Evolutionary conservation across 2,888 invertebrate species (phyloP).

Genomic region (Tetanocera ferruginea): DNA sequence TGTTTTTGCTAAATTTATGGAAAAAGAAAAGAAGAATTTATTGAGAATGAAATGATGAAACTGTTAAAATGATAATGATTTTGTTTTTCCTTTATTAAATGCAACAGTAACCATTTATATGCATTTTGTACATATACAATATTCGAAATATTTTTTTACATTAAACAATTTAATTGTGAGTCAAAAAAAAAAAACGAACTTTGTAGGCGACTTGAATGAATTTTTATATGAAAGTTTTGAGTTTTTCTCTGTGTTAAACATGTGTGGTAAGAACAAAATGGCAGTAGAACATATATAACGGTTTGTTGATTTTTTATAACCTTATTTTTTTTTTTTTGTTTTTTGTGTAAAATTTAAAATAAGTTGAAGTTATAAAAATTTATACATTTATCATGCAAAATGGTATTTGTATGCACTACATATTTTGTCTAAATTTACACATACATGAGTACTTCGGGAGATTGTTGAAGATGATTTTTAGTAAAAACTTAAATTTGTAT

Average conservation of each 20-base stretch:
- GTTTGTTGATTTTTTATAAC: background rate
- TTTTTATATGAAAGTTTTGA: background rate
- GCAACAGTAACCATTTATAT: background rate
- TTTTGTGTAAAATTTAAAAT: background rate
- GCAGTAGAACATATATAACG: background rate
- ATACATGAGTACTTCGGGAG: background rate
- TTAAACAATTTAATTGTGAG: background rate
- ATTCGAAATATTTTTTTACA: constrained; percentile 5
- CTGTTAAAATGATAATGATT: constrained; percentile 2
- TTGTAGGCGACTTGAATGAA: background rate
- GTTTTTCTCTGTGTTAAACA: background rate
- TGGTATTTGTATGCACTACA: background rate
- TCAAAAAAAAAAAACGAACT: background rate
- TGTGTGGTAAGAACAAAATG: constrained; percentile 12
- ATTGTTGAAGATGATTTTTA: background rate
- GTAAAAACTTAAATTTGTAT: too few relatives aligned
- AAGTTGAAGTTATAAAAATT: background rate
- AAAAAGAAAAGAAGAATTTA: background rate
- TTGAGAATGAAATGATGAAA: background rate
- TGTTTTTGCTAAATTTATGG: constrained; percentile 9
- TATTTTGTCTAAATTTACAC: constrained; percentile 1
- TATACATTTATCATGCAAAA: background rate
- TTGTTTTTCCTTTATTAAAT: background rate
- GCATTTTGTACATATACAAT: constrained; percentile 4
- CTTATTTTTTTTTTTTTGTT: background rate